phyloP scores from a whole-genome alignment of 1,140 invertebrate species.

The Zaprionus lachaisei region DNA sequence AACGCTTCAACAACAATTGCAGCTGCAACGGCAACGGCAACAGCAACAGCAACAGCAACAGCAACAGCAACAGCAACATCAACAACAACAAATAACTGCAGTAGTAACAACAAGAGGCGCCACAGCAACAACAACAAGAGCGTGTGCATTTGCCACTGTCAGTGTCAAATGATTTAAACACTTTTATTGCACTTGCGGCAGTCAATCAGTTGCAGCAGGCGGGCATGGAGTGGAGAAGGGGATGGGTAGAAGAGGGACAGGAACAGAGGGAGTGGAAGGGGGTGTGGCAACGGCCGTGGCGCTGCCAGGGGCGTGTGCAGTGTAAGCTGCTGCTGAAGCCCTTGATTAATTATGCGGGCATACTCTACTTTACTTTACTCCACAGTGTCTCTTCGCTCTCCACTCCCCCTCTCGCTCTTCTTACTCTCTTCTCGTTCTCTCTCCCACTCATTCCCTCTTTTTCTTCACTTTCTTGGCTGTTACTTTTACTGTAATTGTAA shows the following conservation, averaged over 20 bases:
- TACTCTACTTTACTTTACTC: constrained; percentile 14
- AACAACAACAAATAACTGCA: neutral
- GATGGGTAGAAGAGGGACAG: neutral
- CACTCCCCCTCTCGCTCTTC: neutral
- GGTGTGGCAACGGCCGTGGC: neutral
- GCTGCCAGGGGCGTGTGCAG: neutral
- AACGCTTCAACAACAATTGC: constrained; percentile 30
- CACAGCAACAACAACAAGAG: constrained; percentile 9
- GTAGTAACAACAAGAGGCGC: constrained; percentile 10
- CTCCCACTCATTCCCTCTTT: neutral
- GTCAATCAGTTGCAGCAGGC: constrained; percentile 34
- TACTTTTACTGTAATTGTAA: constrained; percentile 35
- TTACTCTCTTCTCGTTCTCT: neutral
- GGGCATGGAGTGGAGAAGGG: neutral
- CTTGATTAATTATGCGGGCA: constrained; percentile 56
- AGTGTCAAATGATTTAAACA: constrained; percentile 45
- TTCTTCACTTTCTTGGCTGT: constrained; percentile 35
- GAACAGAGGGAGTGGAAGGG: neutral
- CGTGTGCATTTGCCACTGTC: constrained; percentile 15
- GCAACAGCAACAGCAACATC: neutral
- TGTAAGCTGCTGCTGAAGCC: constrained; percentile 17
- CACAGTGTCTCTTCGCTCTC: too few relatives aligned
- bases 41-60: constrained; percentile 16
- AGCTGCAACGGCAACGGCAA: constrained; percentile 20
- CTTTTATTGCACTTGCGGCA: constrained; percentile 45